Evolutionary conservation across 2,113 vertebrate genomes (phyloP), one percentile per base, ranked within the genome.

Genomic region (Sapajus apella): DNA sequence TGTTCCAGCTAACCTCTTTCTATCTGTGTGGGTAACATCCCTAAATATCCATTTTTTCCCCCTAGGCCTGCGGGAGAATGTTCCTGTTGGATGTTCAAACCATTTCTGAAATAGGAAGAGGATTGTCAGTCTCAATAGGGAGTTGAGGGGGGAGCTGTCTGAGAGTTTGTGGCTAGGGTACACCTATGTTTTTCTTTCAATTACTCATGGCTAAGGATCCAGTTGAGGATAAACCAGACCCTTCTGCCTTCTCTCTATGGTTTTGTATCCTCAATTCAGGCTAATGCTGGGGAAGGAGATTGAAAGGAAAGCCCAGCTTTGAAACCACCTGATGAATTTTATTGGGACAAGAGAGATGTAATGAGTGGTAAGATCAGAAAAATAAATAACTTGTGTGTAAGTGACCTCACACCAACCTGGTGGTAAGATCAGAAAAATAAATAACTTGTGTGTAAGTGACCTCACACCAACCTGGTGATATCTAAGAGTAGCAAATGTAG

Each of bases 361-460:
- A 43, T 35, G 47, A 82, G 43, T 40, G 50, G 25, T 37, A 66
- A 87, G n/a, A 94, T 70, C 11, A 84, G 76, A 84, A 96, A 89
- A 95, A 72, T 5, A 79, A 87, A 4, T 30, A 56, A 40, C 81
- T 91, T 56, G 8, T 66, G 47, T 58, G 58, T 47, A 55, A 77
- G n/a, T 43, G 47, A 43, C 1, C 30, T 35, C 32, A n/a, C 73
- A 21, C 61, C 52, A 82, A 64, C 4, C 73, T 91, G 61, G 77
- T 37, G 50, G 25, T 37, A 66, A 87, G n/a, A 94, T 70, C 11
- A 84, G 76, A 84, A 96, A 89, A 95, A 72, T 5, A 79, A 87
- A 4, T 30, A 56, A 40, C 81, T 91, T 56, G 8, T 66, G 47
- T 58, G 58, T 47, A 55, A 77, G n/a, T 43, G 47, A 43, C 1